These are phyloP conservation scores for Hermatobates lingyangjiaoensis DNA, from an alignment of 1,140 invertebrate species.

Conservation along the genomic window DNA sequence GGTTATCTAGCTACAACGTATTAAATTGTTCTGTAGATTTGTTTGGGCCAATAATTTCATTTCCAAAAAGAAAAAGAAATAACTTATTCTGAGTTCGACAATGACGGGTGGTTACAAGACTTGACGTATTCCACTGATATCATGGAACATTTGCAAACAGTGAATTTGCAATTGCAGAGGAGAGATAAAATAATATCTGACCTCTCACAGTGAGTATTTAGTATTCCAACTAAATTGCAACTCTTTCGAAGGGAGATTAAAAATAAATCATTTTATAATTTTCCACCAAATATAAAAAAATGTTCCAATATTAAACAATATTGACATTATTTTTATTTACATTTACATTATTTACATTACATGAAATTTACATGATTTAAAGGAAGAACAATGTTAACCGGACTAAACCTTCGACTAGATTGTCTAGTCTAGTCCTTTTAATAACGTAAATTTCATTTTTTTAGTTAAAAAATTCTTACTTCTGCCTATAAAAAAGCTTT, in stretches of 20 bases:
- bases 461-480: too few relatives aligned
- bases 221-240: slow-evolving; percentile 9
- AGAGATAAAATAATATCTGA: background rate
- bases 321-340: slow-evolving; percentile 9
- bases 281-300: slow-evolving; percentile 17
- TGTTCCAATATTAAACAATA: slow-evolving; percentile 17
- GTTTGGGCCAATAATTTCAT: too few relatives aligned
- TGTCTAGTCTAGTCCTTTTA: too few relatives aligned
- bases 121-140: background rate
- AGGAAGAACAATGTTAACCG: too few relatives aligned
- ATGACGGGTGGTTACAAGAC: background rate
- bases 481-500: too few relatives aligned
- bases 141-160: slow-evolving; percentile 1
- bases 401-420: too few relatives aligned
- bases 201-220: slow-evolving; percentile 7
- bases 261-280: slow-evolving; percentile 10
- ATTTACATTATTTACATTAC: too few relatives aligned
- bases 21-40: background rate
- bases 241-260: slow-evolving; percentile 7
- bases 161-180: slow-evolving; percentile 1
- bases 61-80: background rate
- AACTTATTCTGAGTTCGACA: background rate
- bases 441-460: too few relatives aligned
- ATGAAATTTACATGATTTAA: too few relatives aligned
- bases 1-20: background rate